Evolutionary conservation across 2,888 invertebrate species (phyloP), one percentile per base, ranked within the genome.

Genomic region (Eupithecia tripunctaria): DNA sequence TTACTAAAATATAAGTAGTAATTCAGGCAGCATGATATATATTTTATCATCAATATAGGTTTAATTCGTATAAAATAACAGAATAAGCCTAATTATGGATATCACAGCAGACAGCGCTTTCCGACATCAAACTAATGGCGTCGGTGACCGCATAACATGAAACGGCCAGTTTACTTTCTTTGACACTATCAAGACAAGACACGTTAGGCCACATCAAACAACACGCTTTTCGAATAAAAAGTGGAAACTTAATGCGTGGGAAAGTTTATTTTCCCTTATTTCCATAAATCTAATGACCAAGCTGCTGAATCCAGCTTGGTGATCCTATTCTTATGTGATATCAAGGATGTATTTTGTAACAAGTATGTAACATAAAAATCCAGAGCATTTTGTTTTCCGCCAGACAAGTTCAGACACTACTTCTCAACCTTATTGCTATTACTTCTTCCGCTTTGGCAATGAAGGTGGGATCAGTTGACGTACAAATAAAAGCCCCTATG

Each of bases 91-190:
- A 15, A 18, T 32, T 18, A 10, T 60, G 29, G 36, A 63, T 12
- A n/a, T n/a, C 63, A n/a, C n/a, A n/a, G 29, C 29, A 36, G 10
- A 63, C 12, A 4, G 2, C 29, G 63, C 63, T 63, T 63, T 63
- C 63, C 12, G 63, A 36, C 63, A 63, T 63, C 12, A 36, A 63
- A 36, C 29, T 67, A 51, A 63, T 67, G 41, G 60, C 38, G 32
- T 21, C 60, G 66, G 41, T 70, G 73, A 65, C 65, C 70, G 64
- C 73, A 68, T 67, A 67, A 67, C 67, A 73, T 64, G 43, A 66
- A 68, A 21, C 63, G 27, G 21, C 6, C 43, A 62, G 62, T 69
- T 41, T 66, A 74, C 74, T 74, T 74, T 74, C 74, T 71, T 71
- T 59, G 59, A 69, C 59, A 66, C 38, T 60, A 72, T 72, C 67